Base-by-base conservation (phyloP, 1,140 invertebrate species). In the Pseudomyrmex gracilis region DNA sequence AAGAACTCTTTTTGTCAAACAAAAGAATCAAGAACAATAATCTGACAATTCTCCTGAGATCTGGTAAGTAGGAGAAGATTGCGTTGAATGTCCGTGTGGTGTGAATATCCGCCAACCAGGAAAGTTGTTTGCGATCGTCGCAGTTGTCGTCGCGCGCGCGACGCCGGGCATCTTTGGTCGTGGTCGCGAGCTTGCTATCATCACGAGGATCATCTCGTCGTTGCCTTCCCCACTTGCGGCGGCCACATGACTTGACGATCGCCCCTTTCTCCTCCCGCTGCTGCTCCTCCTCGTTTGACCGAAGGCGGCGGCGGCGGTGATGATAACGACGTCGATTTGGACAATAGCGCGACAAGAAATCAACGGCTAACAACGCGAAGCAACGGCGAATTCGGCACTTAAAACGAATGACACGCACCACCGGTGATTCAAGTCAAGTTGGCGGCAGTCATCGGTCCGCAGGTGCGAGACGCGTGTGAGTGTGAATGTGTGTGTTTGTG, bases 361-460 rank as follows among this genome's bases (percentile, higher is more conserved):
- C 71, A 84, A 60, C 86, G 82, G 85, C 63, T 77, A 78, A 87
- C 88, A 87, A 87, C 85, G 90, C 83, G 85, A 89, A 87, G 88
- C 87, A 86, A 83, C 86, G 85, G 88, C 82, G 87, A 89, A 34
- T 34, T 34, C 66, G 53, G 83, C 86, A 89, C 84, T 84, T 89
- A 85, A 84, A 55, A 43, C 78, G 71, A 77, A 82, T 85, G 57
- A 83, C 83, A 60, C 58, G 55, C 43, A 24, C 49, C 55, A 61
- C 17, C 60, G 66, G 22, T 71, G 73, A 51, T 83, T 88, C 89
- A 88, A 88, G 84, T 84, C 61, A 67, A 34, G 71, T 84, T 55
- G 82, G 34, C 82, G 60, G 57, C 84, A 12, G 57, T 71, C 34
- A 5, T 34, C 67, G 68, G 58, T 74, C 51, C 71, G 57, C 74